phyloP scores from a whole-genome alignment of 2,797 vertebrate species.

The Varecia variegata region DNA sequence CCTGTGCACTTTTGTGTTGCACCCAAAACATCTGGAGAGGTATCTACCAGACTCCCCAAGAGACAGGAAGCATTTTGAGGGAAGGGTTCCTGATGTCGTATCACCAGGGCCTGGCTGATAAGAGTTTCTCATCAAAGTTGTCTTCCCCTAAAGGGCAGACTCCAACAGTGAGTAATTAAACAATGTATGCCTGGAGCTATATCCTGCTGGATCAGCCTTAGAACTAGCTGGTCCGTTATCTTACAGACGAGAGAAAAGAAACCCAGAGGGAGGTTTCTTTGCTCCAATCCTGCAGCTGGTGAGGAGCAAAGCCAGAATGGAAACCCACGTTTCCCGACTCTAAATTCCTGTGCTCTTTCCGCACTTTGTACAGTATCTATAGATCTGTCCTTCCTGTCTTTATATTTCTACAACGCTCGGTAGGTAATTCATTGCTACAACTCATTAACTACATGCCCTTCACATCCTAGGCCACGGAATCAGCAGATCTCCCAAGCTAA shows the following conservation, averaged over 20 bases:
- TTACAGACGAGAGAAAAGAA: neutral
- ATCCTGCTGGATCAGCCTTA: neutral
- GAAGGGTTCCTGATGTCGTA: neutral
- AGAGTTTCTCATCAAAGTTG: neutral
- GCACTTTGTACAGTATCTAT: too few relatives aligned
- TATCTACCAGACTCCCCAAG: accelerated
- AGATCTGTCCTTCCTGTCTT: neutral
- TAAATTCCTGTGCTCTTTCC: accelerated
- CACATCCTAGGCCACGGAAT: too few relatives aligned
- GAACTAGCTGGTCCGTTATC: neutral
- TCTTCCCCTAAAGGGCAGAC: neutral
- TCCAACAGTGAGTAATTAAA: neutral
- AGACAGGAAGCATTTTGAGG: neutral
- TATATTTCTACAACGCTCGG: too few relatives aligned
- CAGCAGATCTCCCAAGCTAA: neutral
- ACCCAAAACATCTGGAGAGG: neutral
- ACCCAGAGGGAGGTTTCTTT: neutral
- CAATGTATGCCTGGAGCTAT: neutral
- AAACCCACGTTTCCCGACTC: neutral
- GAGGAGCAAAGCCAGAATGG: neutral
- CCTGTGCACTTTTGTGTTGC: neutral
- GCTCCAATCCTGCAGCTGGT: neutral
- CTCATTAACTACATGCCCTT: too few relatives aligned
- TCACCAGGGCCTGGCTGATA: neutral
- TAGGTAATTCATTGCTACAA: neutral